phyloP scores from a whole-genome alignment of 2,797 vertebrate species.

The Pangasius sanitwongsei region DNA sequence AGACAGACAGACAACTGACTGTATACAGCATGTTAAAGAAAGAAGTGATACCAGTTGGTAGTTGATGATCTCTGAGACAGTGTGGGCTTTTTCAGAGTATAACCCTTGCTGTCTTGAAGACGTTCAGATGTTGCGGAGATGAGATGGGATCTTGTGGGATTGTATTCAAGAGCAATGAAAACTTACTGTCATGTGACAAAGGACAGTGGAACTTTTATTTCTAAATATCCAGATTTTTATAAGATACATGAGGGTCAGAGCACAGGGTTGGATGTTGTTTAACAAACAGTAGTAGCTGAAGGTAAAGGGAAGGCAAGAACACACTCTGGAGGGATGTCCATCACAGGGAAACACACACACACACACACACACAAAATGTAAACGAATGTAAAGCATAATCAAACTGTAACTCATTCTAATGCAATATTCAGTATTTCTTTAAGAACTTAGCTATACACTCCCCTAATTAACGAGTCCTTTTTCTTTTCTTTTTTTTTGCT shows the following conservation, averaged over 20 bases:
- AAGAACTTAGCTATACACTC: background rate
- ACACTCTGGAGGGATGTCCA: no score
- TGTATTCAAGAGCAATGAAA: background rate
- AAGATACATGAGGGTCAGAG: no score
- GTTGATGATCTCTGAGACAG: background rate
- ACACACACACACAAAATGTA: background rate
- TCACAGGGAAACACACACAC: background rate
- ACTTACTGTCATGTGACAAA: no score
- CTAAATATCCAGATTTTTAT: no score
- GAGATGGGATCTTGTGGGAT: no score
- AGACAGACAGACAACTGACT: background rate
- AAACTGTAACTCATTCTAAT: background rate
- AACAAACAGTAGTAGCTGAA: no score
- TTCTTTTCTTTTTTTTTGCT: background rate
- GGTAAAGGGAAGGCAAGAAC: no score
- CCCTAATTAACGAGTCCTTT: background rate
- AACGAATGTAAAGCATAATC: background rate
- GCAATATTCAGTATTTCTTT: background rate
- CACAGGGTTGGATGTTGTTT: no score
- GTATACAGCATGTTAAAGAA: background rate
- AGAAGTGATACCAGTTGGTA: background rate
- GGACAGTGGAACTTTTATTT: no score
- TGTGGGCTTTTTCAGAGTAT: background rate
- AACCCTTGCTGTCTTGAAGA: background rate
- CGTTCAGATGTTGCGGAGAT: no score